phyloP scores from a whole-genome alignment of 2,888 invertebrate genomes.

The Drosophila percnosoma region DNA sequence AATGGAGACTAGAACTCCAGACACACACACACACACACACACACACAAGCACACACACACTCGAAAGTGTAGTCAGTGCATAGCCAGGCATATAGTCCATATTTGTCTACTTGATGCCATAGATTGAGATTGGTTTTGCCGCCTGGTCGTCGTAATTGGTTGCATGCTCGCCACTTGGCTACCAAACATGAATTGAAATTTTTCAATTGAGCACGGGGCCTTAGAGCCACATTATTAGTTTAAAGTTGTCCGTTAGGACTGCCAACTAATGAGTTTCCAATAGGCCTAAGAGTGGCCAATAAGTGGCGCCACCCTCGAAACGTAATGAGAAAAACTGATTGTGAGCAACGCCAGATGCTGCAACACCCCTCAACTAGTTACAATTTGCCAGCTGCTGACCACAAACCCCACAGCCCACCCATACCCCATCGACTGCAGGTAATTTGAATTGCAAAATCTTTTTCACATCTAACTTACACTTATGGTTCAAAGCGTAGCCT shows the following conservation, averaged over 20 bases:
- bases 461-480: conserved; percentile 27
- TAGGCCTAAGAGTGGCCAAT: conserved; percentile 61
- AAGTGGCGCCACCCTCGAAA: conserved; percentile 29
- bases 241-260: conserved; percentile 47
- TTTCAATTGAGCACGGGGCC: conserved; percentile 57
- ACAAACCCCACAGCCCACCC: background rate
- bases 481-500: conserved; percentile 1
- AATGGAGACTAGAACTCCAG: conserved; percentile 57
- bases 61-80: conserved; percentile 29
- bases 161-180: conserved; percentile 52
- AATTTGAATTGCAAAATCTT: conserved; percentile 71
- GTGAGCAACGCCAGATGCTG: conserved; percentile 22
- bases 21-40: conserved; percentile 24
- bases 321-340: conserved; percentile 48
- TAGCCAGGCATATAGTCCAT: conserved; percentile 56
- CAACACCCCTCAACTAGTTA: conserved; percentile 4
- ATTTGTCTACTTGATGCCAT: conserved; percentile 76
- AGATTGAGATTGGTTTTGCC: conserved; percentile 73
- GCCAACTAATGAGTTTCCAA: conserved; percentile 73
- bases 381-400: conserved; percentile 11
- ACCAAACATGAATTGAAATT: conserved; percentile 66
- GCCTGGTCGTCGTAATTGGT: conserved; percentile 63
- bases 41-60: conserved; percentile 16
- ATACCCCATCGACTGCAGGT: conserved; percentile 11
- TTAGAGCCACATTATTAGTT: conserved; percentile 70